Evolutionary conservation across 2,888 invertebrate species (phyloP).

Genomic region (Stictocephala bisonia): DNA sequence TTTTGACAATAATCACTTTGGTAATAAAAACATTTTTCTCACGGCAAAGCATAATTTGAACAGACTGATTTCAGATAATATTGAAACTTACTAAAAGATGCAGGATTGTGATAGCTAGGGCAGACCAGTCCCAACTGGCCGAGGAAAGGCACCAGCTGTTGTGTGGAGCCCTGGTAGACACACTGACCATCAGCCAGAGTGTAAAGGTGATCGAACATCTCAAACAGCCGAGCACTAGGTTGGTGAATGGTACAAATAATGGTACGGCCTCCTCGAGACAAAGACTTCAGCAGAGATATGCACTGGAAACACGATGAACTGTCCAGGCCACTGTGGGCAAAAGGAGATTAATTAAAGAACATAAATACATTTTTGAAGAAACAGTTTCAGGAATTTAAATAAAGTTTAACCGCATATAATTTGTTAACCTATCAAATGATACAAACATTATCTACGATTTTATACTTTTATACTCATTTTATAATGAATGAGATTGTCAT

Average conservation of each 20-base stretch:
- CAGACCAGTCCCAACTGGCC: constrained; percentile 86
- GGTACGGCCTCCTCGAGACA: constrained; percentile 91
- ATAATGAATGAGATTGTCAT: too few species aligned
- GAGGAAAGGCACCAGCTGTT: constrained; percentile 84
- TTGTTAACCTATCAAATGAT: too few species aligned
- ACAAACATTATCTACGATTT: too few species aligned
- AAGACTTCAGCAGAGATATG: constrained; percentile 86
- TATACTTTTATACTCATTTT: too few species aligned
- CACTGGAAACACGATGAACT: constrained; percentile 96
- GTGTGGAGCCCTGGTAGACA: constrained; percentile 92
- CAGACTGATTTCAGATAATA: too few species aligned
- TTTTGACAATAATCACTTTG: constrained; percentile 44
- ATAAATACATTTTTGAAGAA: constrained; percentile 32
- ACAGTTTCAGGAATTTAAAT: neutral
- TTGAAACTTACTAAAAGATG: constrained; percentile 85
- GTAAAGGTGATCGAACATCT: constrained; percentile 96
- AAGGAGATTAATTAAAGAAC: too few species aligned
- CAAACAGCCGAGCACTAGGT: constrained; percentile 95
- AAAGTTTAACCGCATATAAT: too few species aligned
- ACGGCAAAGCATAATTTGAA: too few species aligned
- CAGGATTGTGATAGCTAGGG: constrained; percentile 97
- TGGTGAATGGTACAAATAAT: constrained; percentile 97
- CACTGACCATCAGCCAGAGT: constrained; percentile 95
- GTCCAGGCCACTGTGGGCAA: constrained; percentile 91
- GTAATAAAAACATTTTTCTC: constrained; percentile 26